Base-by-base conservation (phyloP, 2,113 vertebrate genomes). In the Girardinichthys multiradiatus region DNA sequence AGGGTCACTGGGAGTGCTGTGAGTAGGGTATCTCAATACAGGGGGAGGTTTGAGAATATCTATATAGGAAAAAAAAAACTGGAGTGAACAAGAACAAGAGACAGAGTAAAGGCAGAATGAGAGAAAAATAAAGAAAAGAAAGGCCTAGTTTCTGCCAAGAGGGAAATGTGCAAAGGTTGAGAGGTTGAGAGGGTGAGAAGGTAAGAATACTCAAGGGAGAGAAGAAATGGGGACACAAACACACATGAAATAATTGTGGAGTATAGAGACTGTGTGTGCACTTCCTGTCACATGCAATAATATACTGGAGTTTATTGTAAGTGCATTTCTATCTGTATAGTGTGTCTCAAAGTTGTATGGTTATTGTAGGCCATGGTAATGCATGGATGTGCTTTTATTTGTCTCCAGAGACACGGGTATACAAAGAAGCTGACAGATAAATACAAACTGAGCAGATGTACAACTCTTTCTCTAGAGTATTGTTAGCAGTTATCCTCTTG, bases 71-170 rank as follows among this genome's bases (percentile, higher is more conserved):
- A 76, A 84, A 45, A 57, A 80, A 83, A 78, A 86, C 76, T 65
- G 72, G 64, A 83, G 79, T 27, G 74, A 80, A 77, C 24, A 79
- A 76, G 82, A 85, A 58, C 28, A 54, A 68, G 66, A 84, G 73
- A 73, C 28, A 30, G 74, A 74, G 77, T 81, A 77, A 77, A 86
- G 70, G 87, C 84, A 78, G 77, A 59, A 80, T 76, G 54, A 70
- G 84, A 67, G 70, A 48, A 68, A 81, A 58, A 75, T 51, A 61
- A 77, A 80, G 74, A 71, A 70, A 68, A 85, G 64, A 68, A 54
- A 86, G 85, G 81, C 81, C 84, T 82, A 86, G 86, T 89, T 90
- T 86, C 76, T 87, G 85, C 87, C 83, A 79, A 77, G 73, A 81
- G 86, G 79, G 81, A 86, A 83, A 84, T 82, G 88, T 82, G 83